These are phyloP conservation scores for Anastatus disparis DNA, from an alignment of 1,140 invertebrate species.

Conservation along the genomic window DNA sequence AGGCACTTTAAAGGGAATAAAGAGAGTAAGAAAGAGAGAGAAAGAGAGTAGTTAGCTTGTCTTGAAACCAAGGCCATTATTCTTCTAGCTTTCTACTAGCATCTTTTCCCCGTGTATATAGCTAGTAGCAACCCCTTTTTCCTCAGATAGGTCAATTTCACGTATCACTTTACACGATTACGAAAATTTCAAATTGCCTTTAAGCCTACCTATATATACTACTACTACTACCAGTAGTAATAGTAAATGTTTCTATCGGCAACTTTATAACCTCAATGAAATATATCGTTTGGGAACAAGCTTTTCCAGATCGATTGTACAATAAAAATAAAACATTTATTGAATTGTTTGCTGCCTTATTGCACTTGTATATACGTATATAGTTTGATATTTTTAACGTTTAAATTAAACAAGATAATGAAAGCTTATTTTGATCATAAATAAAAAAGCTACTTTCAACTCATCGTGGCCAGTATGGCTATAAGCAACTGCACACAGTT, in stretches of 20 bases:
- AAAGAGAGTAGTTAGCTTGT: neutral
- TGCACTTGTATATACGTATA: too few species aligned
- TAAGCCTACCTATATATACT: neutral
- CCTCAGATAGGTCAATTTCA: neutral
- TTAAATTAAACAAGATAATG: slow-evolving; percentile 16
- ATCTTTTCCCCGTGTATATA: neutral
- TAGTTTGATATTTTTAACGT: neutral
- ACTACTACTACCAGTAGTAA: too few species aligned
- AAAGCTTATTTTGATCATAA: slow-evolving; percentile 2
- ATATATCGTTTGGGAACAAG: slow-evolving; percentile 3
- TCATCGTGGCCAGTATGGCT: too few species aligned
- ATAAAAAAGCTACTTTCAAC: slow-evolving; percentile 4
- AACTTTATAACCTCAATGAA: slow-evolving; percentile 1
- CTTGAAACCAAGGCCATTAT: slow-evolving; percentile 12
- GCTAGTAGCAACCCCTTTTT: too few species aligned
- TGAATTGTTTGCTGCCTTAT: too few species aligned
- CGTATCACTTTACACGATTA: neutral
- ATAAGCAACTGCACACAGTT: too few species aligned
- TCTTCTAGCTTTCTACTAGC: too few species aligned
- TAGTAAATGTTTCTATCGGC: neutral
- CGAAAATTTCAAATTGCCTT: neutral
- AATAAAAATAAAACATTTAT: too few species aligned
- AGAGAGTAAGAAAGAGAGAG: too few species aligned
- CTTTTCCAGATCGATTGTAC: too few species aligned
- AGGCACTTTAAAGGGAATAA: slow-evolving; percentile 14